Evolutionary conservation across 2,888 invertebrate genomes (phyloP).

Genomic region (Napeogenes inachia): DNA sequence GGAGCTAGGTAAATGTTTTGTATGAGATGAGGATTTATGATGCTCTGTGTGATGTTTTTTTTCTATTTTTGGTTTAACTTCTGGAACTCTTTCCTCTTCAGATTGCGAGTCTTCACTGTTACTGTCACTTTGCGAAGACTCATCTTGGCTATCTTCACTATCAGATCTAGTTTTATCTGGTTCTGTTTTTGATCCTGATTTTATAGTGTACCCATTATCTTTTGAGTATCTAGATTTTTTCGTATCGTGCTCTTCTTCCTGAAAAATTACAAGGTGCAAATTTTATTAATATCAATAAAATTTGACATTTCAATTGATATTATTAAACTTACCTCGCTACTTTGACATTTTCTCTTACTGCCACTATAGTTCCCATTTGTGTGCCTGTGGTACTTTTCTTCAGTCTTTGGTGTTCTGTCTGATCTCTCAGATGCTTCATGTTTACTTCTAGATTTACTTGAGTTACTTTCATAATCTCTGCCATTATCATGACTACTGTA

Average conservation of each 20-base stretch:
- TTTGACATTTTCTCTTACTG: conserved; percentile 57
- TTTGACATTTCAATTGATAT: neutral
- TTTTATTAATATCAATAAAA: neutral
- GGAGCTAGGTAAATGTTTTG: conserved; percentile 44
- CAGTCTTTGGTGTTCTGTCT: conserved; percentile 37
- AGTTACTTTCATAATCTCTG: conserved; percentile 57
- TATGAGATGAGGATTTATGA: conserved; percentile 35
- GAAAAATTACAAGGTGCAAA: conserved; percentile 6
- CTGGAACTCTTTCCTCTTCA: conserved; percentile 43
- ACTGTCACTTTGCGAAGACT: conserved; percentile 51
- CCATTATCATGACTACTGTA: conserved; percentile 61
- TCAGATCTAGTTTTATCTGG: conserved; percentile 32
- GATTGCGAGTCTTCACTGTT: conserved; percentile 52
- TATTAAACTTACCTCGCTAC: conserved; percentile 55
- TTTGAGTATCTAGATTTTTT: conserved; percentile 55
- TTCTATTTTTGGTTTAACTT: conserved; percentile 45
- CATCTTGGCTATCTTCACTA: conserved; percentile 39
- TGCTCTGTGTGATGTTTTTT: conserved; percentile 40
- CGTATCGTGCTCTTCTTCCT: conserved; percentile 58
- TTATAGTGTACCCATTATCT: conserved; percentile 49
- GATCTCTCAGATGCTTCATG: conserved; percentile 40
- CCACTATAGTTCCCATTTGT: conserved; percentile 58
- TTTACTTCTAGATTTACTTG: conserved; percentile 43
- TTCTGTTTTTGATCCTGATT: conserved; percentile 42
- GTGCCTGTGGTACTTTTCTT: conserved; percentile 39